Evolutionary conservation across 2,113 vertebrate genomes (phyloP).

Genomic region (Gadus macrocephalus): DNA sequence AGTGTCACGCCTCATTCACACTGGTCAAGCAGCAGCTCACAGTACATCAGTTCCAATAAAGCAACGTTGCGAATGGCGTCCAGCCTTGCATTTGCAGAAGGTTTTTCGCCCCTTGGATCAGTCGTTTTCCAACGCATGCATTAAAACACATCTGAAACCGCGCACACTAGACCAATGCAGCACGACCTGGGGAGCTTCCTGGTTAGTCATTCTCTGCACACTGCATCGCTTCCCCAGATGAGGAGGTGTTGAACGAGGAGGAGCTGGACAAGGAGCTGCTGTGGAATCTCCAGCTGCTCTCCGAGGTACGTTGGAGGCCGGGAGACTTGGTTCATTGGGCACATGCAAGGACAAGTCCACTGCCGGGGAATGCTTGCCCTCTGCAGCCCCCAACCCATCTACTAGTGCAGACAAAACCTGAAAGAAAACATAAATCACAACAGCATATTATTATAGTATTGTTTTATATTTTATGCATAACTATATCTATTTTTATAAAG

Average conservation of each 20-base stretch:
- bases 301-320: conserved; percentile 78
- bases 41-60: too few relatives aligned
- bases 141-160: background rate
- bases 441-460: background rate
- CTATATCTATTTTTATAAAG: too few relatives aligned
- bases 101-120: conserved; percentile 9
- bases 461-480: too few relatives aligned
- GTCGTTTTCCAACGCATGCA: background rate
- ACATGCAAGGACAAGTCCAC: background rate
- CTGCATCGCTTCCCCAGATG: conserved; percentile 75
- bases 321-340: too few relatives aligned
- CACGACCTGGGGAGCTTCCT: too few relatives aligned
- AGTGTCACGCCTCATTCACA: too few relatives aligned
- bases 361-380: background rate
- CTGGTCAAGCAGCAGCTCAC: too few relatives aligned
- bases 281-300: conserved; percentile 95
- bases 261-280: conserved; percentile 96
- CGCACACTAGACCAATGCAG: background rate
- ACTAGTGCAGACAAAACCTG: too few relatives aligned
- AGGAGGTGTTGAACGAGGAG: conserved; percentile 91
- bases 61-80: background rate
- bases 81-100: background rate
- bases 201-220: too few relatives aligned
- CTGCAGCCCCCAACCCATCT: background rate
- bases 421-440: too few relatives aligned